Percentiles rank a stretch among this genome's conserved stretches.
Conservation (phyloP, 2,888 invertebrate species). For the Crioceris asparagi region DNA sequence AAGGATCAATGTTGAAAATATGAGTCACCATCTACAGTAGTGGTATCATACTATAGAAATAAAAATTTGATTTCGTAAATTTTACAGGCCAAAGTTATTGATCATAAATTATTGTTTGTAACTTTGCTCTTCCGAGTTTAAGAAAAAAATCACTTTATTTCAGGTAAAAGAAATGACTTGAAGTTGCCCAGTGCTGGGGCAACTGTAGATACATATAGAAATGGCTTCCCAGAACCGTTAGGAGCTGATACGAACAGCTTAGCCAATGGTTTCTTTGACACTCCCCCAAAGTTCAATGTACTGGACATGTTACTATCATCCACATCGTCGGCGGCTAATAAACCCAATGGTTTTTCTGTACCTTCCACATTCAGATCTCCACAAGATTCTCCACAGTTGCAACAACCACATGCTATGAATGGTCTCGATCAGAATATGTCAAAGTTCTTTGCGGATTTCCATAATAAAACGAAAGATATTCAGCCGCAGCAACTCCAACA, state of each 20-base stretch:
- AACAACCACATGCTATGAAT: conserved; percentile 23
- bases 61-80: no score
- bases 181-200: no score
- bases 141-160: conserved; percentile 4
- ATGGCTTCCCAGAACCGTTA: neutral
- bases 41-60: no score
- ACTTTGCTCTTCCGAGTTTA: no score
- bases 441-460: conserved; percentile 63
- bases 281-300: conserved; percentile 15
- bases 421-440: conserved; percentile 44
- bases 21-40: no score
- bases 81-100: no score
- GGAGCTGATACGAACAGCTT: neutral
- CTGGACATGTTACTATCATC: conserved; percentile 26
- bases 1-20: no score
- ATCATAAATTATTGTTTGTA: no score
- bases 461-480: conserved; percentile 34
- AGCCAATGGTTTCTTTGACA: conserved; percentile 19
- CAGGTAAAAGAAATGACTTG: conserved; percentile 15
- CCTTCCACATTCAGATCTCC: neutral
- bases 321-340: neutral
- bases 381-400: neutral
- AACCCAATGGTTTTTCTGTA: neutral
- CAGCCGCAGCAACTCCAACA: conserved; percentile 12
- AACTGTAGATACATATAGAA: conserved; percentile 11